Evolutionary conservation across 2,113 vertebrate species (phyloP).

Genomic region (Mesocricetus auratus): DNA sequence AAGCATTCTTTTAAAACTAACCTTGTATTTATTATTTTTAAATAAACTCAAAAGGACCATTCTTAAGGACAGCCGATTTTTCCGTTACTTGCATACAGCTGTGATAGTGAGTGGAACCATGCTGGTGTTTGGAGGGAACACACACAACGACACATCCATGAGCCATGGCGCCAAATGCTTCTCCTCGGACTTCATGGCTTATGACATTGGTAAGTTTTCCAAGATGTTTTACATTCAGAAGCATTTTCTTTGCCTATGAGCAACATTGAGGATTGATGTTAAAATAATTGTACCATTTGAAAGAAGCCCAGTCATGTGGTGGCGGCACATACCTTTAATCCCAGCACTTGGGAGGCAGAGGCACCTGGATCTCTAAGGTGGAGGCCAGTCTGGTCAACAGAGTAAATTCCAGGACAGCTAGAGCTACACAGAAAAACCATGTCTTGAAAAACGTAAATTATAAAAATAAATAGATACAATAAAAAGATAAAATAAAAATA

Average conservation of each 20-base stretch:
- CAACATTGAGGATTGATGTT: not conserved
- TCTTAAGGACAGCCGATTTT: conserved; percentile 95
- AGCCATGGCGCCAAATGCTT: conserved; percentile 99
- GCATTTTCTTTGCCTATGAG: conserved; percentile 33
- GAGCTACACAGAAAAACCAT: not conserved
- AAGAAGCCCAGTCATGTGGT: not conserved
- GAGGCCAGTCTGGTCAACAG: not conserved
- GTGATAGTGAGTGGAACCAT: conserved; percentile 94
- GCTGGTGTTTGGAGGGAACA: conserved; percentile 98
- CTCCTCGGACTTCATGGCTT: conserved; percentile 97
- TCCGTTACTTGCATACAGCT: conserved; percentile 97
- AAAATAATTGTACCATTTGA: conserved; percentile 13
- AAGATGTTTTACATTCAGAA: not conserved
- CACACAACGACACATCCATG: conserved; percentile 99
- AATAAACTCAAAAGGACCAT: conserved; percentile 91
- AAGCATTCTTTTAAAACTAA: conserved; percentile 33
- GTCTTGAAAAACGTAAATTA: not conserved
- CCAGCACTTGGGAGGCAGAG: not conserved
- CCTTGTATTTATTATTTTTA: conserved; percentile 73
- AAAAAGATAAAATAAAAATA: not conserved
- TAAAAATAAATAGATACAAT: not conserved
- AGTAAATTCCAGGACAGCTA: not conserved
- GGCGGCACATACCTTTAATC: not conserved
- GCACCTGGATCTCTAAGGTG: not conserved
- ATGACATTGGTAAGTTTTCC: conserved; percentile 93